Conservation (phyloP, 1,140 invertebrate species). For the Delia radicum region DNA sequence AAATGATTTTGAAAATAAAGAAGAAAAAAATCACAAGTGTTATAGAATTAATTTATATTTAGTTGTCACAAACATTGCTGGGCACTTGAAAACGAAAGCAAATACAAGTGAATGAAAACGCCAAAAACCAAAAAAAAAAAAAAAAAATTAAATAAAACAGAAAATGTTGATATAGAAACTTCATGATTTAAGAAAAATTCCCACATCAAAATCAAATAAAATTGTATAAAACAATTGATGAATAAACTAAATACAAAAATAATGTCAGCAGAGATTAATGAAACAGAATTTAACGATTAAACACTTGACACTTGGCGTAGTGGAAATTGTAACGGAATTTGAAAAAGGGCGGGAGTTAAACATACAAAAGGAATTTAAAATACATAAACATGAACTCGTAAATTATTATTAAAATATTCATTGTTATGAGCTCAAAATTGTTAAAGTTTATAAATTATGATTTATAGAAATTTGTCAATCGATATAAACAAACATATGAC, state of each 20-base stretch:
- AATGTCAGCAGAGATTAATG: conserved; percentile 21
- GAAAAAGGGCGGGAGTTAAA: neutral
- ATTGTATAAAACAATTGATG: conserved; percentile 10
- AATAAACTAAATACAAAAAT: neutral
- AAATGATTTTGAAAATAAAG: neutral
- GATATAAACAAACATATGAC: neutral
- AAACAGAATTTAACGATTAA: conserved; percentile 45
- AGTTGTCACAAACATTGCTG: conserved; percentile 13
- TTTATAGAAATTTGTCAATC: neutral
- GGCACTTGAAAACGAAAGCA: neutral
- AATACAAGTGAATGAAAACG: conserved; percentile 9
- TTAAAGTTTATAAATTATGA: neutral
- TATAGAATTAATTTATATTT: conserved; percentile 9
- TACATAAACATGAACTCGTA: too few relatives aligned
- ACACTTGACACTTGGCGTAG: neutral
- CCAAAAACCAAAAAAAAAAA: neutral
- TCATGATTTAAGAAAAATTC: conserved; percentile 10
- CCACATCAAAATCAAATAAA: conserved; percentile 47
- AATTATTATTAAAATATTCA: too few relatives aligned
- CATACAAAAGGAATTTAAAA: neutral
- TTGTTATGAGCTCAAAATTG: too few relatives aligned
- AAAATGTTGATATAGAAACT: conserved; percentile 33
- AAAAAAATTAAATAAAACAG: conserved; percentile 1
- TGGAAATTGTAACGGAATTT: neutral
- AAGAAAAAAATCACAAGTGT: neutral